A percentile compares a stretch with the other conserved stretches of the same genome.
phyloP scores from a whole-genome alignment of 2,797 vertebrate species.

The Helarctos malayanus region DNA sequence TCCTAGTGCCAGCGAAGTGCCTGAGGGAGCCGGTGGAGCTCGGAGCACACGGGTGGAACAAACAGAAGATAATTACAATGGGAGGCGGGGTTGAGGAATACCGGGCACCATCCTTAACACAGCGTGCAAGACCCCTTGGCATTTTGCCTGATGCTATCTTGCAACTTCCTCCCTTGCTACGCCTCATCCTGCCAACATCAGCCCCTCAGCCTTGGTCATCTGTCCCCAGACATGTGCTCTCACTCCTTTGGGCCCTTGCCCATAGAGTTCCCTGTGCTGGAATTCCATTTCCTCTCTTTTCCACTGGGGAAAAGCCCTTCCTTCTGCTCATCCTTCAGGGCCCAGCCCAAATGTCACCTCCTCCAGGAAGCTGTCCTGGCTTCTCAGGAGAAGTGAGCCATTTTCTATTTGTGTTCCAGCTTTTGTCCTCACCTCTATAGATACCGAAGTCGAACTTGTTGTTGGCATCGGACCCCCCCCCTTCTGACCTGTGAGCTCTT shows the following conservation, averaged over 20 bases:
- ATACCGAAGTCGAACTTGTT: background rate
- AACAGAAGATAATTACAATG: background rate
- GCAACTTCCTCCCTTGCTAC: background rate
- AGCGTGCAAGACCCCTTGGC: background rate
- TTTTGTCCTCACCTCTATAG: background rate
- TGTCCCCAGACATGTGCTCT: background rate
- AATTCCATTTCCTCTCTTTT: background rate
- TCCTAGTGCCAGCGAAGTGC: background rate
- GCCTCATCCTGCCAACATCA: background rate
- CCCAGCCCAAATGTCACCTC: background rate
- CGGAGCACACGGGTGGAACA: fast-evolving
- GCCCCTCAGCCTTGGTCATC: background rate
- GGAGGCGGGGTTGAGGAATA: background rate
- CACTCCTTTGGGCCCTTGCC: background rate
- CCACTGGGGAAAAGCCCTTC: background rate
- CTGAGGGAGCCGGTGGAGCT: background rate
- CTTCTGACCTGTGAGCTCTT: background rate
- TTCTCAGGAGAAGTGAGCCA: background rate
- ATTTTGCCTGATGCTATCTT: background rate
- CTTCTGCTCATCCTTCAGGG: background rate
- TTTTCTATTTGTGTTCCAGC: background rate
- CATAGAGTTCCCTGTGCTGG: background rate
- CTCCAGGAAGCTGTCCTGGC: background rate
- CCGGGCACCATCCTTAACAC: fast-evolving
- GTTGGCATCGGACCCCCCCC: background rate